Percentiles rank a stretch among this genome's conserved stretches.
phyloP scores from a whole-genome alignment of 2,113 vertebrate genomes.

The Sula dactylatra region DNA sequence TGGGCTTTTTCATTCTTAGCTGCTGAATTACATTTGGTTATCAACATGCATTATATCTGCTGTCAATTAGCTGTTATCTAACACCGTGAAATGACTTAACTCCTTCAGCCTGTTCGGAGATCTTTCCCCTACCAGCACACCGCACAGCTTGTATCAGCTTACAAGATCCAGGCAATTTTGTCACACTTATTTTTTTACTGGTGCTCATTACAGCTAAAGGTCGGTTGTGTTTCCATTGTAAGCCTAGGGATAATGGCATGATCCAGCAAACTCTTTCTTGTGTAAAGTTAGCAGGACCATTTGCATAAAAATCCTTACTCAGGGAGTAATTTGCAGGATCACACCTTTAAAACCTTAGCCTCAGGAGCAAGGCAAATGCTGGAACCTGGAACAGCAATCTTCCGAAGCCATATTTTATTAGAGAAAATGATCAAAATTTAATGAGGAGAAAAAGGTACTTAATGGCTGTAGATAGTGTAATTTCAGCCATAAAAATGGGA shows the following conservation, averaged over 20 bases:
- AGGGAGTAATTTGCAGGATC: constrained; percentile 39
- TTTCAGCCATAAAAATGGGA: constrained; percentile 34
- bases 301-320: constrained; percentile 52
- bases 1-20: constrained; percentile 41
- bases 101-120: not conserved
- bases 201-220: constrained; percentile 61
- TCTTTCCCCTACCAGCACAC: not conserved
- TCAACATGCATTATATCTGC: constrained; percentile 53
- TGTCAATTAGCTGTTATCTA: constrained; percentile 64
- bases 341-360: constrained; percentile 2
- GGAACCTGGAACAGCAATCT: constrained; percentile 20
- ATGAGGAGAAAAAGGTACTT: constrained; percentile 37
- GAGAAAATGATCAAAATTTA: constrained; percentile 52
- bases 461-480: constrained; percentile 19
- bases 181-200: constrained; percentile 41
- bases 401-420: constrained; percentile 42
- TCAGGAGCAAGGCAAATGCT: not conserved
- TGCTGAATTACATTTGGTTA: constrained; percentile 44
- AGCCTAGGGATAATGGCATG: constrained; percentile 30
- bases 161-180: constrained; percentile 49
- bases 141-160: not conserved
- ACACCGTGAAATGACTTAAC: constrained; percentile 56
- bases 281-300: constrained; percentile 50
- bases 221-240: constrained; percentile 64
- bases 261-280: constrained; percentile 55